Evolutionary conservation across 35 echinoderm and acorn worm species (phyloP).

Genomic region (Apostichopus japonicus): DNA sequence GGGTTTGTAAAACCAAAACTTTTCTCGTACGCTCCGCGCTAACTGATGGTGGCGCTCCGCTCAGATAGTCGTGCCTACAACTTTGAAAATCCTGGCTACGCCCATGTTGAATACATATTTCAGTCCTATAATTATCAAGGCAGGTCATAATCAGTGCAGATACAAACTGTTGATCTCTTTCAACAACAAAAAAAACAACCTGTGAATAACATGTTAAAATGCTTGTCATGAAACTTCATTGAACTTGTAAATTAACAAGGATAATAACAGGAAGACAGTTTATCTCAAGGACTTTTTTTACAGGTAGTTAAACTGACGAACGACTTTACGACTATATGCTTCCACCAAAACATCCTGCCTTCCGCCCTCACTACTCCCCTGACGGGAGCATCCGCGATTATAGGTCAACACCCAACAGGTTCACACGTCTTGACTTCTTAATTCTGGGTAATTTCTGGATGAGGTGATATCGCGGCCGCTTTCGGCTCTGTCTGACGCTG

Average conservation of each 20-base stretch:
- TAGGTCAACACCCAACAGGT: background rate
- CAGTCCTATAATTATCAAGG: no score
- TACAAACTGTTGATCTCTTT: no score
- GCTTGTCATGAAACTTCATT: background rate
- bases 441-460: background rate
- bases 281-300: constrained; percentile 7
- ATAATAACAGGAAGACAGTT: constrained; percentile 22
- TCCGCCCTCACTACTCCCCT: background rate
- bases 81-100: no score
- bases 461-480: background rate
- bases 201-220: no score
- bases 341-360: constrained; percentile 42
- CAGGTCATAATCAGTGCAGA: no score
- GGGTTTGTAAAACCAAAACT: no score
- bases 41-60: no score
- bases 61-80: no score
- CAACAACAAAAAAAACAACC: no score
- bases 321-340: background rate
- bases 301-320: background rate
- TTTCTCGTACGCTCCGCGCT: no score
- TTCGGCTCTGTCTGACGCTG: background rate
- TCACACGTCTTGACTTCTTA: background rate
- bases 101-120: no score
- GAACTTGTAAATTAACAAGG: background rate
- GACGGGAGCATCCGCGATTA: background rate